Percentiles rank a stretch among this genome's conserved stretches.
phyloP scores from a whole-genome alignment of 2,797 vertebrate genomes.

The Mallotus villosus region DNA sequence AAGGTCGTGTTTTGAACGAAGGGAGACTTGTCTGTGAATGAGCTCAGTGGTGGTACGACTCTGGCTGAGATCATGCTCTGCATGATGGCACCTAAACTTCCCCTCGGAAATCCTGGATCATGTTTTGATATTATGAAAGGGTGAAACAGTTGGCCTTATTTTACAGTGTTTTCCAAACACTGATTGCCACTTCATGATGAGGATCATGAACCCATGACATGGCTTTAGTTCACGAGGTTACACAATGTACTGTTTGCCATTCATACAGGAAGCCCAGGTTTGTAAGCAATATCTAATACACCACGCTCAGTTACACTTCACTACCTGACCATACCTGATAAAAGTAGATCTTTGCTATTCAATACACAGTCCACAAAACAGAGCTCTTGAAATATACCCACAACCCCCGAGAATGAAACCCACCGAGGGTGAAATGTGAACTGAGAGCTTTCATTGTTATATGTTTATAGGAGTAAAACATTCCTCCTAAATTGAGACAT shows the following conservation, averaged over 20 bases:
- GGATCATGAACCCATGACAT: neutral
- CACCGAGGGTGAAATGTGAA: constrained; percentile 15
- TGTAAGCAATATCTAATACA: neutral
- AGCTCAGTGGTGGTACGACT: constrained; percentile 32
- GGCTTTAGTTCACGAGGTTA: neutral
- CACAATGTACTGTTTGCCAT: neutral
- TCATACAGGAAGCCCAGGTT: neutral
- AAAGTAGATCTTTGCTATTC: neutral
- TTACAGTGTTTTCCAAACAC: neutral
- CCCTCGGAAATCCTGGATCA: neutral
- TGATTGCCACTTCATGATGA: neutral
- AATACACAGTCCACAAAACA: constrained; percentile 14
- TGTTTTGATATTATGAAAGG: neutral
- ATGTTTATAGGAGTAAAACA: constrained; percentile 9
- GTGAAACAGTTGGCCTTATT: neutral
- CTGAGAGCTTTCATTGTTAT: constrained; percentile 1
- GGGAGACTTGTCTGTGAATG: constrained; percentile 55
- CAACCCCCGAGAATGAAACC: constrained; percentile 5
- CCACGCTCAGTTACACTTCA: neutral
- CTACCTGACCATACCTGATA: neutral
- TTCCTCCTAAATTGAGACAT: constrained; percentile 28
- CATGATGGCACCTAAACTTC: neutral
- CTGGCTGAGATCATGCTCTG: neutral
- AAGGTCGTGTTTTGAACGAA: constrained; percentile 51
- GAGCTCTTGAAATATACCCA: neutral